A percentile compares a stretch with the other conserved stretches of the same genome.
These are phyloP conservation scores for Hoplostethus mediterraneus DNA, from an alignment of 2,797 vertebrate species.

Conservation along the genomic window DNA sequence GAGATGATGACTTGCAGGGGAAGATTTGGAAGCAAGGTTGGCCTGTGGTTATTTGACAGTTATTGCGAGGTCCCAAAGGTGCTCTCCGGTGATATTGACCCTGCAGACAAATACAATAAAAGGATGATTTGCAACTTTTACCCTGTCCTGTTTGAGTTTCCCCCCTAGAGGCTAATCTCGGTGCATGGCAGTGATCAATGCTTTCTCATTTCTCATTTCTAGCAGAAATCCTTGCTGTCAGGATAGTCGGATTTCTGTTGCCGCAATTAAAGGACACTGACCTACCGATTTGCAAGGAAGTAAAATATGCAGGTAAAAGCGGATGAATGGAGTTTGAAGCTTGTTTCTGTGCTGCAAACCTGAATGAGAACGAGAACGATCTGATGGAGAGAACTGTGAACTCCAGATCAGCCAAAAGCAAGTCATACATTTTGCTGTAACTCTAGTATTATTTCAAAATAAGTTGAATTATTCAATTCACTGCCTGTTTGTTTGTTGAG, in stretches of 20 bases:
- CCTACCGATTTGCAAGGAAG: conserved; percentile 8
- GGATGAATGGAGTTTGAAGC: conserved; percentile 17
- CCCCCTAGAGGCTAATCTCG: conserved; percentile 3
- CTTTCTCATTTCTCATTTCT: neutral
- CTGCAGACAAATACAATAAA: conserved; percentile 6
- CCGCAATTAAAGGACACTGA: conserved; percentile 18
- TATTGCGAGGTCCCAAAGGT: no score
- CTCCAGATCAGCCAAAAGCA: neutral
- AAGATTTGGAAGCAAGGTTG: conserved; percentile 21
- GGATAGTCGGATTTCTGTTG: conserved; percentile 19
- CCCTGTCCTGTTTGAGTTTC: neutral
- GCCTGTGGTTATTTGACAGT: no score
- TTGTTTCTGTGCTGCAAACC: neutral
- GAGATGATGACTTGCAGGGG: conserved; percentile 46
- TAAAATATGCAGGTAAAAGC: conserved; percentile 32
- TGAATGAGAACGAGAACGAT: conserved; percentile 12
- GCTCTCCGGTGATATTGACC: neutral
- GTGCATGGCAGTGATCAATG: conserved; percentile 12
- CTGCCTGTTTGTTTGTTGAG: neutral
- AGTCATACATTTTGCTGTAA: neutral
- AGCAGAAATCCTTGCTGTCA: conserved; percentile 2
- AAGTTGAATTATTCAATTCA: neutral
- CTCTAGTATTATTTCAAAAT: neutral
- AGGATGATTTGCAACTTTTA: conserved; percentile 17
- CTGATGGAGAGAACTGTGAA: conserved; percentile 5